These are phyloP conservation scores for Tolmerus cingulatus DNA, from an alignment of 2,888 invertebrate species.

Conservation along the genomic window DNA sequence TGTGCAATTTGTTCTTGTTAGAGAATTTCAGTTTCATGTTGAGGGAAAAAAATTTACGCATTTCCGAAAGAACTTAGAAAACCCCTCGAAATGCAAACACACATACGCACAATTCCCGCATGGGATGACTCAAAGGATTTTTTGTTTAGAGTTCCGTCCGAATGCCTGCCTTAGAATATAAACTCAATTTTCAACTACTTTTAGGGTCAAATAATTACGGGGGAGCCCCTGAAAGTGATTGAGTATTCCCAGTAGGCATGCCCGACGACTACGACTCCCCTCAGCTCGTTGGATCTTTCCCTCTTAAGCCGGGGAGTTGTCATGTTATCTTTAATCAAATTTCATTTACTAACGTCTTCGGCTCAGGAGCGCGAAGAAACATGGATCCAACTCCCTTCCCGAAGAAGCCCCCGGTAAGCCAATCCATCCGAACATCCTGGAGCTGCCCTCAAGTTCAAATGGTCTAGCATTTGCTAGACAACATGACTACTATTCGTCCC, in stretches of 20 bases:
- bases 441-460: not conserved
- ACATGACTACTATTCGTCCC: not conserved
- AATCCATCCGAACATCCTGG: not conserved
- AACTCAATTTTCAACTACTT: not conserved
- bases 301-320: not conserved
- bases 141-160: not conserved
- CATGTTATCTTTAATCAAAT: constrained; percentile 37
- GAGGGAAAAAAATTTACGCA: not conserved
- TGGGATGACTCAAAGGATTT: not conserved
- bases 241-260: constrained; percentile 21
- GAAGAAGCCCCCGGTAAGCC: not conserved
- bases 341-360: constrained; percentile 5
- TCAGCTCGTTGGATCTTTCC: not conserved
- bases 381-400: not conserved
- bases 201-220: not conserved
- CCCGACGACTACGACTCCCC: not conserved
- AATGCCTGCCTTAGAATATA: not conserved
- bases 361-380: not conserved
- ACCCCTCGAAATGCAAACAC: not conserved
- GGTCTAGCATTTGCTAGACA: not conserved
- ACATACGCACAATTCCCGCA: not conserved
- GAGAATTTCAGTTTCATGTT: not conserved
- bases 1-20: not conserved
- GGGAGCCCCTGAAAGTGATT: not conserved
- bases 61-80: not conserved